A percentile compares a stretch with the other conserved stretches of the same genome.
Evolutionary conservation across 1,140 invertebrate species (phyloP).

Genomic region (Zophobas morio): DNA sequence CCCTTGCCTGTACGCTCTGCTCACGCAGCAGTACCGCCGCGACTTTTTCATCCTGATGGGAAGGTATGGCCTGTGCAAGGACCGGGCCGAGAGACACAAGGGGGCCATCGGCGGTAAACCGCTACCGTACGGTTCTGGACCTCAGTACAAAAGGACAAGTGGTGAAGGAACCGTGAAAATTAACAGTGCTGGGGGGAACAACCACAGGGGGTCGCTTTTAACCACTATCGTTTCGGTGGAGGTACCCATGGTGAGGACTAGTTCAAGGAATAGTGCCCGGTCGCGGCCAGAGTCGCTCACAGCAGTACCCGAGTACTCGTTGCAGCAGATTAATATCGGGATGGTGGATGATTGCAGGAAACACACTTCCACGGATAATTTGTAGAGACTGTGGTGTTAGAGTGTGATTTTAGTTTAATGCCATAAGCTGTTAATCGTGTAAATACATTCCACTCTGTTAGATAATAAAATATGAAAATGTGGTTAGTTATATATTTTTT

Average conservation of each 20-base stretch:
- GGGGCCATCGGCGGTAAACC: slow-evolving; percentile 64
- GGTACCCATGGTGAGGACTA: slow-evolving; percentile 54
- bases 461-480: no score
- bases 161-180: slow-evolving; percentile 40
- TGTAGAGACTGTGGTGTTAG: slow-evolving; percentile 42
- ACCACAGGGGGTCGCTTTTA: slow-evolving; percentile 56
- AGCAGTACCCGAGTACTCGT: slow-evolving; percentile 48
- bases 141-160: slow-evolving; percentile 52
- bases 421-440: neutral
- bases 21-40: slow-evolving; percentile 88
- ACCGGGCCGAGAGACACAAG: slow-evolving; percentile 60
- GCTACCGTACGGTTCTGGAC: slow-evolving; percentile 57
- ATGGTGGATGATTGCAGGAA: slow-evolving; percentile 44
- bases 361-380: slow-evolving; percentile 47
- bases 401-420: neutral
- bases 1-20: slow-evolving; percentile 91
- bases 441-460: neutral
- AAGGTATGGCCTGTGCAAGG: slow-evolving; percentile 72
- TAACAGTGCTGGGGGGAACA: slow-evolving; percentile 46
- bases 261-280: slow-evolving; percentile 53
- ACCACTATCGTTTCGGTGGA: slow-evolving; percentile 60
- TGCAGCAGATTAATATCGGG: slow-evolving; percentile 36
- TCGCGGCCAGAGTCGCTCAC: slow-evolving; percentile 47
- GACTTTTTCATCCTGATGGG: slow-evolving; percentile 81
- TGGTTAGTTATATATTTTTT: no score